Base-by-base conservation (phyloP, 2,797 vertebrate genomes). In the Tenualosa ilisha region DNA sequence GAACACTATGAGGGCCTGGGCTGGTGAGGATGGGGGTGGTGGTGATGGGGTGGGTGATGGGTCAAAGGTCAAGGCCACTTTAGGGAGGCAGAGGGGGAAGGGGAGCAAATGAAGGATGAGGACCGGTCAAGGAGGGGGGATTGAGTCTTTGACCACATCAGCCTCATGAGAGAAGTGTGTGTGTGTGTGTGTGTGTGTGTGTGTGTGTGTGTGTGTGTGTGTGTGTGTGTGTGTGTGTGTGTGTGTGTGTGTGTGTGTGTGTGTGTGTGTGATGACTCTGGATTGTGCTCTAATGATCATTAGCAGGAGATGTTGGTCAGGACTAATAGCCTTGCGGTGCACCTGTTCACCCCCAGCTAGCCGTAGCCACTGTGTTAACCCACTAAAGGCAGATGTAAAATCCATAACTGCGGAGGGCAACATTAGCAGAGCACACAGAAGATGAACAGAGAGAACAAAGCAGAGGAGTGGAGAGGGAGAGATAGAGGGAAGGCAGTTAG, bases 1-100 rank as follows among this genome's bases (percentile, higher is more conserved):
- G 37, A n/a, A 15, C 17, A 40, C 68, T 43, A 40, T 75, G 68
- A 22, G 40, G 72, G 17, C 12, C 13, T 31, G 26, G 4, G 46
- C 46, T 46, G 46, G 46, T 46, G 46, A 31, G 31, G 31, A 31
- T 31, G 46, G 7, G 46, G 46, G n/a, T n/a, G n/a, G n/a, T 50
- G 49, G 15, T 43, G 72, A 40, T 46, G 72, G 72, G 72, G 20
- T 90, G 92, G 50, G 1, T 4, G 7, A 50, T 5, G 11, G 50
- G 92, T 91, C 86, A 91, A 82, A 89, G 94, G 94, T 95, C 93
- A 93, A 92, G 92, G 90, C 92, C 90, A 92, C 91, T 81, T 79
- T 79, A 40, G 68, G 68, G 68, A 72, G 12, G 1, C 12, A 9
- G 24, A 13, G 11, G 68, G 68, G 72, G 72, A 20, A 84, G 91